Conservation (phyloP, 2,888 invertebrate species). For the Cremastobaeus sp. region DNA sequence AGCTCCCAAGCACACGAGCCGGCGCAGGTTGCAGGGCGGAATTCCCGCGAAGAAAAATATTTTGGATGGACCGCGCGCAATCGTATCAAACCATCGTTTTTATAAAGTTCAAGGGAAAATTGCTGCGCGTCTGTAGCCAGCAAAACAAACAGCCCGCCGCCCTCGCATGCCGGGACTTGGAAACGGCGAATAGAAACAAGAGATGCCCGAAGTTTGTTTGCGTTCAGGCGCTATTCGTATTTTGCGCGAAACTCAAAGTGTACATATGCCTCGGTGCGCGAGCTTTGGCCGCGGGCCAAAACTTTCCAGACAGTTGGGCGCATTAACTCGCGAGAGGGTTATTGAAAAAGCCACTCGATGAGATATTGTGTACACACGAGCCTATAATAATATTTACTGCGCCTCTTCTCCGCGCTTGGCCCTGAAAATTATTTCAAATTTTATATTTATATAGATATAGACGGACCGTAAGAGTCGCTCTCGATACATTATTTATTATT, state of each 20-base stretch:
- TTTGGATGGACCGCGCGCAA: conserved; percentile 1
- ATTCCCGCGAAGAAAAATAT: conserved; percentile 17
- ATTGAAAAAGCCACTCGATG: conserved; percentile 64
- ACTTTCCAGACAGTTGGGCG: conserved; percentile 77
- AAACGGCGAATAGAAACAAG: conserved; percentile 25
- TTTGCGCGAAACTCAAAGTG: conserved; percentile 47
- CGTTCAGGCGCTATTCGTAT: conserved; percentile 61
- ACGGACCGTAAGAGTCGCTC: background rate
- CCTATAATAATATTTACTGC: conserved; percentile 64
- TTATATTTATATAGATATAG: conserved; percentile 9
- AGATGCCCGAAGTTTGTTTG: conserved; percentile 57
- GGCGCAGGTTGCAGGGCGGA: too few relatives aligned
- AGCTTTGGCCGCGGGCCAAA: conserved; percentile 72
- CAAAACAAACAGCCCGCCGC: conserved; percentile 18
- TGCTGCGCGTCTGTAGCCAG: conserved; percentile 12
- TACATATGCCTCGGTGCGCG: conserved; percentile 50
- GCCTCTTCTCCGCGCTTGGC: conserved; percentile 23
- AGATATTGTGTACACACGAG: conserved; percentile 46
- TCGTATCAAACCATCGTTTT: too few relatives aligned
- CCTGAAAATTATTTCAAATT: conserved; percentile 36
- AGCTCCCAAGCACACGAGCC: too few relatives aligned
- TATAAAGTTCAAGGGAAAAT: conserved; percentile 21
- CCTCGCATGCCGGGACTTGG: conserved; percentile 24
- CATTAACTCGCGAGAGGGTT: conserved; percentile 67
- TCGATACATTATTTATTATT: conserved; percentile 26